Conservation (phyloP, 1,140 invertebrate genomes). For the Gryon sp. region DNA sequence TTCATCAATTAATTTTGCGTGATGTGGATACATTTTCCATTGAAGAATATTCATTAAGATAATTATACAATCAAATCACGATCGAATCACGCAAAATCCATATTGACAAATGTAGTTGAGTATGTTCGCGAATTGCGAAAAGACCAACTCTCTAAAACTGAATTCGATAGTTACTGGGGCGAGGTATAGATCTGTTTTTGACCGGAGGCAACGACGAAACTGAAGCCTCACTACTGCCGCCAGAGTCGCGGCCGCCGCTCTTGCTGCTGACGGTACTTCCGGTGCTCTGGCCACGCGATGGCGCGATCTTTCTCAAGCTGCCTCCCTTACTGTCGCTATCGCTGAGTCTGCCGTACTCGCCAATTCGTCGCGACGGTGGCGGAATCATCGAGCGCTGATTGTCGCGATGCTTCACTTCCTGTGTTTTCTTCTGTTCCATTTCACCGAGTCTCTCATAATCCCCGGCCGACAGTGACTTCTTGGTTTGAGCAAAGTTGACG, state of each 20-base stretch:
- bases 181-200: conserved; percentile 80
- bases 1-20: too few relatives aligned
- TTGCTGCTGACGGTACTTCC: conserved; percentile 78
- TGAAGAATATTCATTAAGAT: too few relatives aligned
- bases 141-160: conserved; percentile 81
- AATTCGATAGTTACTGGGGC: conserved; percentile 84
- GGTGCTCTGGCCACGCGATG: conserved; percentile 74
- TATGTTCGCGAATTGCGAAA: too few relatives aligned
- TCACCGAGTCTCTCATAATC: conserved; percentile 74
- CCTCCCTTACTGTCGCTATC: conserved; percentile 79
- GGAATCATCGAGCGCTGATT: conserved; percentile 83
- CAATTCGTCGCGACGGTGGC: conserved; percentile 79
- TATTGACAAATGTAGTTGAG: too few relatives aligned
- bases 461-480: conserved; percentile 67
- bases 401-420: conserved; percentile 73
- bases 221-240: conserved; percentile 81
- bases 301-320: conserved; percentile 65
- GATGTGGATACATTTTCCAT: too few relatives aligned
- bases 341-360: conserved; percentile 81
- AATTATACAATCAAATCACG: too few relatives aligned
- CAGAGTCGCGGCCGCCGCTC: conserved; percentile 79
- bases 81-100: too few relatives aligned
- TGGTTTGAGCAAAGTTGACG: conserved; percentile 60
- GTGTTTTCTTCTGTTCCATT: conserved; percentile 69
- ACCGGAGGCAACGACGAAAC: conserved; percentile 82